phyloP scores from a whole-genome alignment of 2,797 vertebrate genomes.

The Galago senegalensis region DNA sequence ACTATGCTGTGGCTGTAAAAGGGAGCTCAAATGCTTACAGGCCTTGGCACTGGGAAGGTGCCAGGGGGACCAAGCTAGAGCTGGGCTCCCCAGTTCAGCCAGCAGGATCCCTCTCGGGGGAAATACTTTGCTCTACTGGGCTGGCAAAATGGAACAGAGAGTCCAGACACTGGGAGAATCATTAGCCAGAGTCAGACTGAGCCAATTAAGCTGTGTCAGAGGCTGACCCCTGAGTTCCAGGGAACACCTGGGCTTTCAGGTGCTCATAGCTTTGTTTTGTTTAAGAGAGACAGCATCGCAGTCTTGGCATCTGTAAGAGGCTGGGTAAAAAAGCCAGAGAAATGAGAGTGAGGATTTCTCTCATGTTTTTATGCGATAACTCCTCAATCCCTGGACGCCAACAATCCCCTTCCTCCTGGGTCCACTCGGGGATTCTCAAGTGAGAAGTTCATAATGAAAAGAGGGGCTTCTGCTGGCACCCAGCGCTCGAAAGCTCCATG shows the following conservation, averaged over 20 bases:
- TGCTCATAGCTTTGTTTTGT: neutral
- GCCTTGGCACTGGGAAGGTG: neutral
- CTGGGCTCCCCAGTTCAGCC: neutral
- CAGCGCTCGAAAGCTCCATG: neutral
- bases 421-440: neutral
- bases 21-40: neutral
- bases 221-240: neutral
- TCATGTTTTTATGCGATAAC: neutral
- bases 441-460: neutral
- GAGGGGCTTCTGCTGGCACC: neutral
- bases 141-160: neutral
- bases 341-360: neutral
- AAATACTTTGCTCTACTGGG: slow-evolving; percentile 53
- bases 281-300: neutral
- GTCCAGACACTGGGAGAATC: slow-evolving; percentile 29
- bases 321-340: neutral
- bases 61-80: neutral
- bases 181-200: slow-evolving; percentile 14
- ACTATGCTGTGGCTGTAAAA: neutral
- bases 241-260: neutral
- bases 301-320: neutral
- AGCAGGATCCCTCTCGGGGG: neutral
- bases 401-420: neutral
- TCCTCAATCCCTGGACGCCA: neutral
- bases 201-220: neutral